Conservation (phyloP, 1,140 invertebrate species). For the Leucophenga varia region DNA sequence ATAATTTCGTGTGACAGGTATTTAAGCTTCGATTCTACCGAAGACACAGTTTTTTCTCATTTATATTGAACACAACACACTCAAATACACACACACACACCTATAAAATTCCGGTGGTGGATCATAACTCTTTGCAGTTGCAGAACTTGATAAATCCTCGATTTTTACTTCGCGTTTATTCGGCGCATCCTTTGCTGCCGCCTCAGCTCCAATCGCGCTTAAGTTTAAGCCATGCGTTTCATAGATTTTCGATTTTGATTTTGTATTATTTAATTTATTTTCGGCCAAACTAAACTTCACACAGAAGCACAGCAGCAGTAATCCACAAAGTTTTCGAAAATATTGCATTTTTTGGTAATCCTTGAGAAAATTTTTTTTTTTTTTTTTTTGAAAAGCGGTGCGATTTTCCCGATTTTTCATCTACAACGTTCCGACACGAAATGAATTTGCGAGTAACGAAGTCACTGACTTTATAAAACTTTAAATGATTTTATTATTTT, state of each 20-base stretch:
- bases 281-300: constrained; percentile 1
- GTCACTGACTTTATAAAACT: constrained; percentile 42
- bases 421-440: constrained; percentile 27
- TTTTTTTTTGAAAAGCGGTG: too few species aligned
- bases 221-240: constrained; percentile 12
- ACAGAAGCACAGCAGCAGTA: constrained; percentile 11
- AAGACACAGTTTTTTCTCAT: too few species aligned
- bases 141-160: constrained; percentile 23
- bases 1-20: too few species aligned
- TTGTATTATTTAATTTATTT: constrained; percentile 5
- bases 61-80: too few species aligned
- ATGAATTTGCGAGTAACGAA: constrained; percentile 8
- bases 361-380: too few species aligned
- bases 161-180: constrained; percentile 21
- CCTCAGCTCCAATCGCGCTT: constrained; percentile 6
- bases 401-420: too few species aligned
- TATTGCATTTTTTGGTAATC: constrained; percentile 20
- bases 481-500: constrained; percentile 13
- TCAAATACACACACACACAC: constrained; percentile 12
- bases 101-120: constrained; percentile 40
- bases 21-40: too few species aligned
- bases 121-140: constrained; percentile 37
- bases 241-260: too few species aligned
- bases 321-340: constrained; percentile 9
- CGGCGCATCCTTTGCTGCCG: not conserved